Base-by-base conservation (phyloP, 1,140 invertebrate species). In the Camponotus floridanus region DNA sequence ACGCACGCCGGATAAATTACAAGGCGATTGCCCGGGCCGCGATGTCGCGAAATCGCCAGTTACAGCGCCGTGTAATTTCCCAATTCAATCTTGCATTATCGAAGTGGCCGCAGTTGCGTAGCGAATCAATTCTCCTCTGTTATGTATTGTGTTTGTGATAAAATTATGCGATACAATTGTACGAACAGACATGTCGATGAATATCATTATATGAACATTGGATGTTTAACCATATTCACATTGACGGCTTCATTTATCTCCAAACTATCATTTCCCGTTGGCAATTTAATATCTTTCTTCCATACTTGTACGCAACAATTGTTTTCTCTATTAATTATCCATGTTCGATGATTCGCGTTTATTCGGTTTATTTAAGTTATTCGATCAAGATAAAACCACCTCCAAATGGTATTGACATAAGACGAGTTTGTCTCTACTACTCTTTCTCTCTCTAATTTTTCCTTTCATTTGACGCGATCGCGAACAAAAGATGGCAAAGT, bases 291-390 rank as follows among this genome's bases (percentile, higher is more conserved):
- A 31, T 73, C 18, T 61, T 26, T 45, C 36, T 45, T 68, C n/a
- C 9, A n/a, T 39, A 21, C 42, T 26, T 68, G 11, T 68, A 51
- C 36, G 21, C 18, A 39, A 51, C 33, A 85, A 88, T 64, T 61
- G 57, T 45, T 62, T 39, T 64, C 45, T 36, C 36, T 48, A 55
- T 73, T 83, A 65, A 76, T 26, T 26, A 26, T 26, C 55, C 39
- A 68, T 76, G 36, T 71, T 55, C 76, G 81, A 87, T 84, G 88
- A 89, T 85, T 81, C 80, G 80, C 33, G 15, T 51, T 51, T 51
- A 51, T 51, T 51, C 57, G 57, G 45, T 26, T 26, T 26, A 80
- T 85, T 57, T 89, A 86, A 90, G 89, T 90, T 90, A 90, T 89
- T 80, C 51, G 59, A 39, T 5, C 31, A 11, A 67, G 86, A 90